Conservation (phyloP, 2,797 vertebrate genomes). For the Lepus townsendii region DNA sequence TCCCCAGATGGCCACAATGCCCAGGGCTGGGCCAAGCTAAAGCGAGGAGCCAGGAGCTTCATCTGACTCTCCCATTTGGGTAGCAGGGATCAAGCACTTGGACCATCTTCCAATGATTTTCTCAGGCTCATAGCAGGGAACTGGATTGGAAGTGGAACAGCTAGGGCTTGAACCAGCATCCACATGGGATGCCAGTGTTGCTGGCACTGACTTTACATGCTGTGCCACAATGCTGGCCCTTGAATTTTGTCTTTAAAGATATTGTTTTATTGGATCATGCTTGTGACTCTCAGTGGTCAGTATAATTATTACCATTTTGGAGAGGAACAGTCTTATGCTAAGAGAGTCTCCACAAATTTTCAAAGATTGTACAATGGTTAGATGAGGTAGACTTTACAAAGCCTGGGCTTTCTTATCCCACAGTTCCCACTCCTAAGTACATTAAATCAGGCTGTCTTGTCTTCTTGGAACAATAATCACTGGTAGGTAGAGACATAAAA, state of each 20-base stretch:
- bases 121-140: too few relatives aligned
- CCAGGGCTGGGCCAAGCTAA: too few relatives aligned
- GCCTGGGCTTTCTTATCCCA: not conserved
- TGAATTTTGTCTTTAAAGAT: not conserved
- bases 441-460: not conserved
- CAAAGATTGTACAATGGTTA: not conserved
- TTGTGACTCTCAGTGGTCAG: not conserved
- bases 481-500: slow-evolving; percentile 18
- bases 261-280: slow-evolving; percentile 38
- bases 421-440: not conserved
- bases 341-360: not conserved
- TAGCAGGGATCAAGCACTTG: too few relatives aligned
- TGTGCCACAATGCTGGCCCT: too few relatives aligned
- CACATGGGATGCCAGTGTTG: too few relatives aligned
- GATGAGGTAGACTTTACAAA: not conserved
- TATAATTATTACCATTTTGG: not conserved
- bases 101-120: too few relatives aligned
- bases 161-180: too few relatives aligned
- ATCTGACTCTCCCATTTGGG: too few relatives aligned
- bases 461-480: not conserved
- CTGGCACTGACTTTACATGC: too few relatives aligned
- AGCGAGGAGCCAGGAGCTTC: too few relatives aligned
- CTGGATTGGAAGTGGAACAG: too few relatives aligned
- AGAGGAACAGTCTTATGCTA: not conserved
- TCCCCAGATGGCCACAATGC: too few relatives aligned